Evolutionary conservation across 2,797 vertebrate species (phyloP), one percentile per base, ranked within the genome.

Genomic region (Perodicticus potto): DNA sequence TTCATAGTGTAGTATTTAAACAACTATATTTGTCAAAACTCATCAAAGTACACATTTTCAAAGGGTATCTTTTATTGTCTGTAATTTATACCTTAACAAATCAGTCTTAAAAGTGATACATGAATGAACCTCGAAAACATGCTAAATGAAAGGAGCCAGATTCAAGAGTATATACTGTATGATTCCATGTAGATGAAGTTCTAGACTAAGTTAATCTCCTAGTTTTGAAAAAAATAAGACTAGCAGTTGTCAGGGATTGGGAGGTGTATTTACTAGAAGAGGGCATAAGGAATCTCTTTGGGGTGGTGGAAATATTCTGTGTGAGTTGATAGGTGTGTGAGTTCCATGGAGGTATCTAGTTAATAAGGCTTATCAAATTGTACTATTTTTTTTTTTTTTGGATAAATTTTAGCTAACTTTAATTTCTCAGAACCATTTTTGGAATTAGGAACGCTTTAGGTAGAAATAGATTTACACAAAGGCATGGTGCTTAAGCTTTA

Each of bases 341-440:
- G 34, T 82, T 91, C 63, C 14, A 14, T 93, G 74, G n/a, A 69
- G 61, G 1, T 73, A 53, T 65, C n/a, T 37, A 88, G 0, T 57
- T 92, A 29, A 53, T 40, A 91, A n/a, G 57, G 61, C 43, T 92
- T 4, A 77, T 49, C 55, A 82, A 2, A 57, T 93, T 82, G 45
- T 49, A 49, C 45, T 49, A 11, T 49, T 49, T 49, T 49, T 49
- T 11, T 12, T 49, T 13, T 12, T 3, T 49, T 12, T 49, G 13
- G 3, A 74, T 89, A 45, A 90, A 0, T 43, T 96, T 89, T 25
- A 63, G 5, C 32, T 25, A 37, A 14, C n/a, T 76, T 81, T 14
- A 67, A 16, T 90, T 94, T 92, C 43, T 96, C 57, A 94, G 81
- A 82, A 63, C 53, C 32, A 23, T 69, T 78, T 86, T 43, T 92